A percentile compares a stretch with the other conserved stretches of the same genome.
phyloP scores from a whole-genome alignment of 2,797 vertebrate species.

The Remorina albescens region DNA sequence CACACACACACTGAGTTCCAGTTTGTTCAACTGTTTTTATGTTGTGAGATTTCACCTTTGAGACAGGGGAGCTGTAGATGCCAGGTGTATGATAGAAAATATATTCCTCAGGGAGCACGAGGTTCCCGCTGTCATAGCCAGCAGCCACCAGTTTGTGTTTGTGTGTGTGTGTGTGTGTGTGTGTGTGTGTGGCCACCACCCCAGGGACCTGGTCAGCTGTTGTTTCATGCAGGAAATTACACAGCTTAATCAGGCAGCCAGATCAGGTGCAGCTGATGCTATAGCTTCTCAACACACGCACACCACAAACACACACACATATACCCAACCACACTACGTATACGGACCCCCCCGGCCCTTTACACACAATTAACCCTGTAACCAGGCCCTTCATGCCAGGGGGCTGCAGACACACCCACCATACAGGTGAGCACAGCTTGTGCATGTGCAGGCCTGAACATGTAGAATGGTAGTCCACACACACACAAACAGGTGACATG shows the following conservation, averaged over 20 bases:
- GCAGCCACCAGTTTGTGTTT: slow-evolving; percentile 65
- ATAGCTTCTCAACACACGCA: slow-evolving; percentile 64
- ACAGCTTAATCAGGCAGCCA: slow-evolving; percentile 93
- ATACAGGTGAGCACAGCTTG: slow-evolving; percentile 89
- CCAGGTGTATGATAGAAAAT: slow-evolving; percentile 74
- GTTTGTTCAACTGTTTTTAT: slow-evolving; percentile 61
- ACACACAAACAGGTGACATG: slow-evolving; percentile 9
- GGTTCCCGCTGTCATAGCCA: slow-evolving; percentile 73
- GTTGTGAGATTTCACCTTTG: slow-evolving; percentile 68
- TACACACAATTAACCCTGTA: slow-evolving; percentile 98
- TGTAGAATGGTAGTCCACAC: slow-evolving; percentile 37
- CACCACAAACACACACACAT: slow-evolving; percentile 14
- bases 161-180: slow-evolving; percentile 57
- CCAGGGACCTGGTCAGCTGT: slow-evolving; percentile 90
- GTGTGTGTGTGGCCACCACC: slow-evolving; percentile 70
- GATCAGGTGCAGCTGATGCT: slow-evolving; percentile 95
- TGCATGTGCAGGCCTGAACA: slow-evolving; percentile 82
- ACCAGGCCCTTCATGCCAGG: slow-evolving; percentile 88
- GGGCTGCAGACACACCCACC: slow-evolving; percentile 90
- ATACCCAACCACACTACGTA: slow-evolving; percentile 26
- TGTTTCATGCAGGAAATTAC: slow-evolving; percentile 92
- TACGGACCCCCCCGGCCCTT: slow-evolving; percentile 81
- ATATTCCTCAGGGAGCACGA: slow-evolving; percentile 50
- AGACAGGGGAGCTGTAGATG: slow-evolving; percentile 60
- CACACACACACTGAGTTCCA: slow-evolving; percentile 11